Percentiles rank a stretch among this genome's conserved stretches.
Evolutionary conservation across 2,797 vertebrate species (phyloP).

Genomic region (Clarias laeviceps): DNA sequence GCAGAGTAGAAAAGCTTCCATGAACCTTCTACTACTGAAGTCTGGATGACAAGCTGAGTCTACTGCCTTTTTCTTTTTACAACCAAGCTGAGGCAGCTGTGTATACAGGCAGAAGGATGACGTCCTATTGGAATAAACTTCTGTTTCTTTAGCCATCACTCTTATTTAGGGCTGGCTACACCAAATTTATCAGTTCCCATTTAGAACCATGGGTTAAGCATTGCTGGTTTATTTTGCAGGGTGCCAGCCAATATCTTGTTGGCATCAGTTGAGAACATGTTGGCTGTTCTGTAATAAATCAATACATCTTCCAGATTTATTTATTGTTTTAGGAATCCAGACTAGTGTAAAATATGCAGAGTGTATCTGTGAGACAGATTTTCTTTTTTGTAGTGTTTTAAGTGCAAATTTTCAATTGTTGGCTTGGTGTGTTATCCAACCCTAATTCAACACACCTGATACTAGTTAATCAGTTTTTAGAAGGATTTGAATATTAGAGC

Average conservation of each 20-base stretch:
- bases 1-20: not conserved
- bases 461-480: not conserved
- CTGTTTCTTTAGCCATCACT: not conserved
- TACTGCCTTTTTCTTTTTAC: not conserved
- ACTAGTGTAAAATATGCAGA: not conserved
- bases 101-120: not conserved
- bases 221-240: not conserved
- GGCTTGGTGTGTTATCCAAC: not conserved
- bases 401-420: not conserved
- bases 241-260: not conserved
- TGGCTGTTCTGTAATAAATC: not conserved
- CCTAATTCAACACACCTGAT: not conserved
- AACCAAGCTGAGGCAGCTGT: conserved; percentile 11
- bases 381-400: not conserved
- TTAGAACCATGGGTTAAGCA: not conserved
- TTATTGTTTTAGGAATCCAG: not conserved
- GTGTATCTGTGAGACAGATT: not conserved
- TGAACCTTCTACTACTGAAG: not conserved
- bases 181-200: not conserved
- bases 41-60: not conserved
- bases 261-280: not conserved
- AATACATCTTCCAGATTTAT: not conserved
- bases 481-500: not conserved
- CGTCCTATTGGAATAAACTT: not conserved
- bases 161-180: not conserved